Conservation (phyloP, 2,888 invertebrate species). For the Epistrophe eligans region DNA sequence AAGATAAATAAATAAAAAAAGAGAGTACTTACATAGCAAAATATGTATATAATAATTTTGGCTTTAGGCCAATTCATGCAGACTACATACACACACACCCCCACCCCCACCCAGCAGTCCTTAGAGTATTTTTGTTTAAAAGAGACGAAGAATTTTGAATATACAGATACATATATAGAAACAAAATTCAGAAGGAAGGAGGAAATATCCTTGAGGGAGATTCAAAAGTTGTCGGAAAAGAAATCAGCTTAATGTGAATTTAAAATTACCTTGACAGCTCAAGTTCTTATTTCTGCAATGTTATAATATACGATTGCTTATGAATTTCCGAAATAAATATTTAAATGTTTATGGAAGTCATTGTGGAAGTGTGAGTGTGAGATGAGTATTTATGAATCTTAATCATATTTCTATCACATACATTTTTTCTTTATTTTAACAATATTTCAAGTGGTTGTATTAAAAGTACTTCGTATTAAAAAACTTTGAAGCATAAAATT, state of each 20-base stretch:
- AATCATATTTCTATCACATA: too few relatives aligned
- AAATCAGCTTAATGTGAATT: slow-evolving; percentile 22
- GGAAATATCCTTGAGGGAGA: slow-evolving; percentile 16
- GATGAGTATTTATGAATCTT: too few relatives aligned
- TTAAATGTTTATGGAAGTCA: neutral
- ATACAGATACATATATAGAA: neutral
- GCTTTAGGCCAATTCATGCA: slow-evolving; percentile 67
- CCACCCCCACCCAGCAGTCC: neutral
- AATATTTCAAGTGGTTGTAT: too few relatives aligned
- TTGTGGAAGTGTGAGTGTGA: neutral
- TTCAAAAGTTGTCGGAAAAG: slow-evolving; percentile 6
- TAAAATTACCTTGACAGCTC: slow-evolving; percentile 22
- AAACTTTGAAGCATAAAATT: too few relatives aligned
- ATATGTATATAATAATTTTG: slow-evolving; percentile 44
- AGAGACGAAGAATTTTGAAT: neutral
- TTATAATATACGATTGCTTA: neutral
- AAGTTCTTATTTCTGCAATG: neutral
- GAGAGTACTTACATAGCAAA: slow-evolving; percentile 12
- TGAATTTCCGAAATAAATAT: neutral
- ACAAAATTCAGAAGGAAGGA: neutral
- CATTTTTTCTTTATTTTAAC: too few relatives aligned
- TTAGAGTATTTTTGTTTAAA: neutral
- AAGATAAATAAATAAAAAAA: too few relatives aligned
- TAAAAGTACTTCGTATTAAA: too few relatives aligned
- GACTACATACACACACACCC: neutral